Conservation (phyloP, 2,888 invertebrate genomes). For the Auanema freiburgensis region DNA sequence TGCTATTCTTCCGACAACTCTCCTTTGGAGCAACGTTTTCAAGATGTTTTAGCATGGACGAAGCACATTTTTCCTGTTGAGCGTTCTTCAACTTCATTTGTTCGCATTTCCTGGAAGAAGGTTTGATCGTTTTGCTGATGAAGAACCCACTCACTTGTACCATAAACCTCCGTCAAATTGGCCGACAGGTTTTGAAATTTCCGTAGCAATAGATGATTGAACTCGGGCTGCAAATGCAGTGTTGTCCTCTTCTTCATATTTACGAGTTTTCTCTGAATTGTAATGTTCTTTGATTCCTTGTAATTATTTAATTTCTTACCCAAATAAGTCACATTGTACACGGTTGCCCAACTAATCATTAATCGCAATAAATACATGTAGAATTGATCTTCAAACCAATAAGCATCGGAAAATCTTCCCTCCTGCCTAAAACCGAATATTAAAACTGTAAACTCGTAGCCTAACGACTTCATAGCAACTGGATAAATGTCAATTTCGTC, state of each 20-base stretch:
- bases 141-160: slow-evolving; percentile 44
- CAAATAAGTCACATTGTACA: slow-evolving; percentile 51
- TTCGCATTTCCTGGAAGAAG: not conserved
- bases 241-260: slow-evolving; percentile 25
- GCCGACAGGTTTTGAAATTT: slow-evolving; percentile 29
- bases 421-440: slow-evolving; percentile 24
- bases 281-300: too few relatives aligned
- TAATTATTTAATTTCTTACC: slow-evolving; percentile 17
- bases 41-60: too few relatives aligned
- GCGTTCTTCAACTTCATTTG: not conserved
- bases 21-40: too few relatives aligned
- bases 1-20: too few relatives aligned
- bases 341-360: slow-evolving; percentile 44
- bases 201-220: slow-evolving; percentile 32
- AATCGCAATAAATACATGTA: slow-evolving; percentile 38
- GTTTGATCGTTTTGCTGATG: not conserved
- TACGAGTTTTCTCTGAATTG: slow-evolving; percentile 24
- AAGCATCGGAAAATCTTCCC: slow-evolving; percentile 40
- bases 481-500: slow-evolving; percentile 43
- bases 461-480: slow-evolving; percentile 31
- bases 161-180: slow-evolving; percentile 42
- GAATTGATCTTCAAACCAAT: slow-evolving; percentile 47
- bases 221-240: slow-evolving; percentile 36
- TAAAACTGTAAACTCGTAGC: not conserved
- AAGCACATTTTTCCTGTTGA: too few relatives aligned